These are phyloP conservation scores for Drosophila sproati DNA, from an alignment of 1,140 invertebrate genomes.

Conservation along the genomic window DNA sequence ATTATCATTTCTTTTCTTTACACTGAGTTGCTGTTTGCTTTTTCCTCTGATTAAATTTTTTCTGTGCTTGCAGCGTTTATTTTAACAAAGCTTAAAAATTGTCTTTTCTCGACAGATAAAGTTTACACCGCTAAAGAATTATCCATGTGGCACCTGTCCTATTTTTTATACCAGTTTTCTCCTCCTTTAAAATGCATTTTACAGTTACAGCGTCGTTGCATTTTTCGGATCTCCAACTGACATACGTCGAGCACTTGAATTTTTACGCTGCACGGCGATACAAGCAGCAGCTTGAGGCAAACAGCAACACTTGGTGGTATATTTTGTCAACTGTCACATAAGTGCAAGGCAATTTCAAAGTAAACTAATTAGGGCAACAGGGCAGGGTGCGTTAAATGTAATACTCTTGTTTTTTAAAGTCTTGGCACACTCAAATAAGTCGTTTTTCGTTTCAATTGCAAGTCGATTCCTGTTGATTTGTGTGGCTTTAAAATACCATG, in stretches of 20 bases:
- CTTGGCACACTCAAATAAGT: neutral
- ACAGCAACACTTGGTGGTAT: neutral
- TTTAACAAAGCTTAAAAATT: slow-evolving; percentile 19
- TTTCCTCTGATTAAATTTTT: slow-evolving; percentile 38
- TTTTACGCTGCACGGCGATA: neutral
- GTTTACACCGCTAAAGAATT: slow-evolving; percentile 19
- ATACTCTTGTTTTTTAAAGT: neutral
- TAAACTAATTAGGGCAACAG: slow-evolving; percentile 41
- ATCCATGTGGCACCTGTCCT: slow-evolving; percentile 20
- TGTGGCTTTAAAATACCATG: slow-evolving; percentile 20
- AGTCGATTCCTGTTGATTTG: slow-evolving; percentile 5
- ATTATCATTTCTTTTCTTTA: slow-evolving; percentile 36
- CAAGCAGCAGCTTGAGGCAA: neutral
- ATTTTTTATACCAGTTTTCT: neutral
- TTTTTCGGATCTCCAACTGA: neutral
- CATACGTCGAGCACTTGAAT: slow-evolving; percentile 3
- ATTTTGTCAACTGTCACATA: slow-evolving; percentile 27
- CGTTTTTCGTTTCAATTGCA: neutral
- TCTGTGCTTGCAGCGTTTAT: slow-evolving; percentile 2
- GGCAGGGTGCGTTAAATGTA: neutral
- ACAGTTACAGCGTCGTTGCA: neutral
- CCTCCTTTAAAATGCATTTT: neutral
- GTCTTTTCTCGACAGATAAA: slow-evolving; percentile 13
- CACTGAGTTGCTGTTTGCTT: slow-evolving; percentile 6
- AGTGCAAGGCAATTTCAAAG: slow-evolving; percentile 22